Evolutionary conservation across 2,888 invertebrate genomes (phyloP).

Genomic region (Byasa hedistus): DNA sequence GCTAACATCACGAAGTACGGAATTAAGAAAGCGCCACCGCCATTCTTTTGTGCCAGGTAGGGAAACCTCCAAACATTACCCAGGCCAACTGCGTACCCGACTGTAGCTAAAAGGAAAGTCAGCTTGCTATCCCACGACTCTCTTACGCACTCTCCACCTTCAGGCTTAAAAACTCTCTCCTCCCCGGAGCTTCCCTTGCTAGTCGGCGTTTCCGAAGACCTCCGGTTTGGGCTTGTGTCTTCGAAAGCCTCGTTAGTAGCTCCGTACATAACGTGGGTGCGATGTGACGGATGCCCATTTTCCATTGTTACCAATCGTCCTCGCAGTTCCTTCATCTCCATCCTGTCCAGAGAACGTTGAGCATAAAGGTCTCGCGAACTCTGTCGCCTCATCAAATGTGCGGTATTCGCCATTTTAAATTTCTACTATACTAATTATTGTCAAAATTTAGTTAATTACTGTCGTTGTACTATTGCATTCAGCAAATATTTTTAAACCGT

Average conservation of each 20-base stretch:
- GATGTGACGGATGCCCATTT: slow-evolving; percentile 78
- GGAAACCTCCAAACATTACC: slow-evolving; percentile 98
- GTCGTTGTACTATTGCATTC: slow-evolving; percentile 39
- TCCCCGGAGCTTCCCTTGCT: slow-evolving; percentile 84
- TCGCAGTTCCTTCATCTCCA: slow-evolving; percentile 92
- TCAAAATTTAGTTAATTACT: slow-evolving; percentile 36
- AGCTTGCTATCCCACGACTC: slow-evolving; percentile 97
- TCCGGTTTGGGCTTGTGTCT: slow-evolving; percentile 70
- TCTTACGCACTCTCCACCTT: slow-evolving; percentile 86
- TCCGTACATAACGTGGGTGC: slow-evolving; percentile 85
- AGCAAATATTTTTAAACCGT: slow-evolving; percentile 42
- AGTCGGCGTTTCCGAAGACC: slow-evolving; percentile 68
- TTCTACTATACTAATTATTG: slow-evolving; percentile 25
- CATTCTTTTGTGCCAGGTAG: slow-evolving; percentile 96
- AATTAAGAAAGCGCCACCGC: slow-evolving; percentile 97
- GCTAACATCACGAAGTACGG: slow-evolving; percentile 97
- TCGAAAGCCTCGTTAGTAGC: slow-evolving; percentile 92
- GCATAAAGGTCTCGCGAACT: slow-evolving; percentile 91
- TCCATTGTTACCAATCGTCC: slow-evolving; percentile 88
- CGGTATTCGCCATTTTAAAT: slow-evolving; percentile 90
- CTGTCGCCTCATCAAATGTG: slow-evolving; percentile 92
- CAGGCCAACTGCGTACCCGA: slow-evolving; percentile 95
- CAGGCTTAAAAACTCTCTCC: slow-evolving; percentile 84
- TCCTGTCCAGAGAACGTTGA: slow-evolving; percentile 89
- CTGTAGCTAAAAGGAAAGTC: slow-evolving; percentile 95